Evolutionary conservation across 2,888 invertebrate species (phyloP).

Genomic region (Anoplius nigerrimus): DNA sequence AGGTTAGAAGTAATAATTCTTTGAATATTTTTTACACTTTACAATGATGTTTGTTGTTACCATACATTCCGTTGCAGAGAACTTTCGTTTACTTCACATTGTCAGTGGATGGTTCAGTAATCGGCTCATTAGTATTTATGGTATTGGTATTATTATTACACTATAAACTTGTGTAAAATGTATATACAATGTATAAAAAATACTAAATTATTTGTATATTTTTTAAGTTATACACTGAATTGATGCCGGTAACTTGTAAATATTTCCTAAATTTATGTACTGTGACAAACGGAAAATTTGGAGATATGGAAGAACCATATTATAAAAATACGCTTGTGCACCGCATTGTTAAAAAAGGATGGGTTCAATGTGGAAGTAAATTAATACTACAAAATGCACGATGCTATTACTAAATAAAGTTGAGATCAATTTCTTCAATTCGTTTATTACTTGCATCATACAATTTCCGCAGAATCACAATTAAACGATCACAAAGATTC

Average conservation of each 20-base stretch:
- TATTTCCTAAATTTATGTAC: slow-evolving; percentile 79
- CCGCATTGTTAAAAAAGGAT: slow-evolving; percentile 81
- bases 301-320: slow-evolving; percentile 51
- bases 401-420: background rate
- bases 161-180: background rate
- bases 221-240: slow-evolving; percentile 78
- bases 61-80: slow-evolving; percentile 76
- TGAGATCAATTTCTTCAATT: too few relatives aligned
- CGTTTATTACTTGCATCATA: too few relatives aligned
- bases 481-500: too few relatives aligned
- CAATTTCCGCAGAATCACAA: too few relatives aligned
- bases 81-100: slow-evolving; percentile 78
- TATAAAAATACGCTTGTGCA: slow-evolving; percentile 60
- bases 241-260: slow-evolving; percentile 78
- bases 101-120: slow-evolving; percentile 73
- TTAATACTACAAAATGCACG: slow-evolving; percentile 1
- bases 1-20: slow-evolving; percentile 60
- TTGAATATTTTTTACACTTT: slow-evolving; percentile 1
- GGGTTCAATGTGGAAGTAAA: slow-evolving; percentile 83
- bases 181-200: background rate
- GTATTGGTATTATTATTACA: slow-evolving; percentile 70
- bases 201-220: background rate
- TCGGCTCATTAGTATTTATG: slow-evolving; percentile 79
- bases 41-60: background rate
- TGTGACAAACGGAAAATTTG: slow-evolving; percentile 61